These are phyloP conservation scores for Belgica antarctica DNA, from an alignment of 2,888 invertebrate species.

Conservation along the genomic window DNA sequence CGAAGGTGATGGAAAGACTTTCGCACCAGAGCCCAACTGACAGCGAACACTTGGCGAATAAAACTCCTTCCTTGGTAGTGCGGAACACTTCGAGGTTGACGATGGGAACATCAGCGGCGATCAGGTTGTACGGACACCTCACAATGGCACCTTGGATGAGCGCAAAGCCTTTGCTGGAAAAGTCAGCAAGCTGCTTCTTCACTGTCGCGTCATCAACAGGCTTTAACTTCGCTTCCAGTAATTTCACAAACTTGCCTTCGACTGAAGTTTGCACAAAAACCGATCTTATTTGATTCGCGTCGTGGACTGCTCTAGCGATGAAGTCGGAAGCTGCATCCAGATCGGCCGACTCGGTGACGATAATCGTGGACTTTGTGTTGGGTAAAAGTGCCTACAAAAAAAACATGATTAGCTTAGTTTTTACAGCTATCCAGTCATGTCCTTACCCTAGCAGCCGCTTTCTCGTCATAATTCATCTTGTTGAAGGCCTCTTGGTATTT, in stretches of 20 bases:
- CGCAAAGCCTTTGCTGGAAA: conserved; percentile 8
- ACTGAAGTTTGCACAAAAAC: conserved; percentile 26
- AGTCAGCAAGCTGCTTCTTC: neutral
- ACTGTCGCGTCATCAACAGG: neutral
- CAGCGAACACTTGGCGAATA: neutral
- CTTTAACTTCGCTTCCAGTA: neutral
- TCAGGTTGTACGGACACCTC: neutral
- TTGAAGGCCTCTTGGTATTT: neutral
- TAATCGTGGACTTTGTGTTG: conserved; percentile 17
- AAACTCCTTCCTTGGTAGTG: conserved; percentile 27
- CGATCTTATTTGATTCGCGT: neutral
- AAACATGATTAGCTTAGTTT: no score
- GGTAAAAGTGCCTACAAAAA: neutral
- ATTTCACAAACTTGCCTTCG: neutral
- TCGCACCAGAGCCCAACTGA: conserved; percentile 28
- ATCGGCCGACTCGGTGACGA: conserved; percentile 23
- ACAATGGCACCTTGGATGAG: conserved; percentile 16
- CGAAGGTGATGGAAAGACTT: conserved; percentile 21
- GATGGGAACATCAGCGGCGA: neutral
- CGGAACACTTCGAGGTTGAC: conserved; percentile 23
- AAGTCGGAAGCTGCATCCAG: conserved; percentile 30
- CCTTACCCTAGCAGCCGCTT: neutral
- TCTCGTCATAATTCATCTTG: conserved; percentile 28
- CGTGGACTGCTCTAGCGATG: neutral
- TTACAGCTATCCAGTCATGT: no score